phyloP scores from a whole-genome alignment of 2,113 vertebrate genomes.

The Coryphaenoides rupestris region DNA sequence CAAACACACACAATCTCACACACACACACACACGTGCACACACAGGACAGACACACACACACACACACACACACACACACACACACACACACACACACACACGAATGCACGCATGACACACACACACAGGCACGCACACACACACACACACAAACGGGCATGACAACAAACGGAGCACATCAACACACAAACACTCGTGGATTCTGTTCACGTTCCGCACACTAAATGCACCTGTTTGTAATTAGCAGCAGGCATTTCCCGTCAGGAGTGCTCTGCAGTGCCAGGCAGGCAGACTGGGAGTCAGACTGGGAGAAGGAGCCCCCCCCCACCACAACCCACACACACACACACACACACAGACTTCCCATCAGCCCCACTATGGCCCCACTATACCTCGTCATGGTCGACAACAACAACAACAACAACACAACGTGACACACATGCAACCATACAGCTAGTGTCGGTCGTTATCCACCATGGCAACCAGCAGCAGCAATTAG shows the following conservation, averaged over 20 bases:
- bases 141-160: background rate
- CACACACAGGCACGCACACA: constrained; percentile 1
- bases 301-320: constrained; percentile 30
- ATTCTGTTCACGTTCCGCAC: constrained; percentile 4
- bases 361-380: constrained; percentile 11
- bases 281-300: constrained; percentile 62
- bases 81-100: constrained; percentile 2
- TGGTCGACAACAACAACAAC: background rate
- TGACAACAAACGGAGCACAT: background rate
- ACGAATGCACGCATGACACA: background rate
- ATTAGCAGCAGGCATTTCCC: constrained; percentile 70
- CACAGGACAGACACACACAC: constrained; percentile 40
- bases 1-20: constrained; percentile 2
- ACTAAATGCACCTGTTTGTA: constrained; percentile 61
- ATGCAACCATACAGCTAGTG: constrained; percentile 4
- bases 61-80: background rate
- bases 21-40: constrained; percentile 20
- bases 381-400: too few relatives aligned
- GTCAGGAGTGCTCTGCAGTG: constrained; percentile 53
- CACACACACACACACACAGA: constrained; percentile 3
- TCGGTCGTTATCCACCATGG: background rate
- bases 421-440: constrained; percentile 6
- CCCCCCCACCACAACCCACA: background rate
- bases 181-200: background rate
- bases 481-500: constrained; percentile 1